Conservation (phyloP, 2,888 invertebrate species). For the Caenorhabditis uteleia region DNA sequence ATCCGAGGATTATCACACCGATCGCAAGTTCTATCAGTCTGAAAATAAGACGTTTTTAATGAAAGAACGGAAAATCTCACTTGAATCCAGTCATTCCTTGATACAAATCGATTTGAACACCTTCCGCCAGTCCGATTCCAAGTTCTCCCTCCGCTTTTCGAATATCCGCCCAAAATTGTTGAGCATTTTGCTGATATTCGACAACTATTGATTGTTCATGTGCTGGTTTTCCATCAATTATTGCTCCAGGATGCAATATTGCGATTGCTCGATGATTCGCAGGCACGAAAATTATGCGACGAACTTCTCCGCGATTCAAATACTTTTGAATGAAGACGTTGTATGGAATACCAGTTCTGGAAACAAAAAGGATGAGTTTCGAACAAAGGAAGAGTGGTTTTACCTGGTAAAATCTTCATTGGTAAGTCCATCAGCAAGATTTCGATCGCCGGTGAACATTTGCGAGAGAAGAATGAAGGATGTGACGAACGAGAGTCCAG, state of each 20-base stretch:
- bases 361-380: constrained; percentile 4
- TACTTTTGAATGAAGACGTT: constrained; percentile 44
- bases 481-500: constrained; percentile 43
- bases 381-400: too few relatives aligned
- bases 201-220: constrained; percentile 33
- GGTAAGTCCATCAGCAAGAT: constrained; percentile 27
- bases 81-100: constrained; percentile 42
- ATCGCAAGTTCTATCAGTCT: constrained; percentile 52
- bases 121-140: constrained; percentile 49
- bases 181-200: constrained; percentile 41
- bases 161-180: constrained; percentile 55
- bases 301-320: constrained; percentile 49
- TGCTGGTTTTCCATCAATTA: constrained; percentile 36
- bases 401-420: constrained; percentile 39
- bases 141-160: constrained; percentile 47
- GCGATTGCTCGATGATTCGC: constrained; percentile 45
- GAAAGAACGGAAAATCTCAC: constrained; percentile 11
- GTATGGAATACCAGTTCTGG: constrained; percentile 43
- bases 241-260: constrained; percentile 49
- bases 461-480: constrained; percentile 44
- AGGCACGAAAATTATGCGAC: constrained; percentile 46
- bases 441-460: constrained; percentile 42
- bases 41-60: constrained; percentile 9
- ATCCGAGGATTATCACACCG: constrained; percentile 51
- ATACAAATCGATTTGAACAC: constrained; percentile 45